Evolutionary conservation across 92 coral and sea anemone species (phyloP), one percentile per base, ranked within the genome.

Genomic region (Phenganax marumi): DNA sequence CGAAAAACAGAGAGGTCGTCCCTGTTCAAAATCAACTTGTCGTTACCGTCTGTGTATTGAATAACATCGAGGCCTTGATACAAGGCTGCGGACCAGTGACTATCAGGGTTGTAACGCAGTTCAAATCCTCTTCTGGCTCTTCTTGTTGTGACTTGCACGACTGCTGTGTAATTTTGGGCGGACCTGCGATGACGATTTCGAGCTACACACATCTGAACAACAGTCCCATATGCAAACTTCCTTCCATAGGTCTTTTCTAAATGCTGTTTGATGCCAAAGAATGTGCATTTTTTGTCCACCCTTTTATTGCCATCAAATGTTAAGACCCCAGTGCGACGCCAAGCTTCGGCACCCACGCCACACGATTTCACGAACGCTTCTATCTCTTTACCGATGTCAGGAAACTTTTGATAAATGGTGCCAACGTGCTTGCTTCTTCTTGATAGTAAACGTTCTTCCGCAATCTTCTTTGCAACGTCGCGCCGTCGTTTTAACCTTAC

Each of bases 41-140:
- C 64, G 18, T 12, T 14, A 8, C 86, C 86, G 64, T 83, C 70
- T 12, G 9, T 60, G 86, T 55, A 73, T 72, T 85, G 56, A 48
- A 85, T 39, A 12, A 12, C 52, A 79, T 85, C 88, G 8, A 79
- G 78, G n/a, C 49, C 68, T 22, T 58, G 46, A 49, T 85, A 78
- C 23, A 85, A 71, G 7, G 88, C 80, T 8, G 23, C 17, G 12
- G 85, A 79, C 85, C 88, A 85, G 23, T 85, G 88, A 22, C 12
- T 17, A 57, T 85, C 85, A 19, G 88, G 87, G 48, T 84, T 84
- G 24, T 76, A 84, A 53, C 63, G 64, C 10, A 79, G 56, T 17
- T 52, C 23, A 68, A 85, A 85, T 13, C 88, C 85, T 46, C 79
- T 85, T 23, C 88, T 68, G 11, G 88, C 80, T 79, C 80, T 77